phyloP scores from a whole-genome alignment of 2,797 vertebrate genomes.

The Lepidocolaptes lacrymiger region DNA sequence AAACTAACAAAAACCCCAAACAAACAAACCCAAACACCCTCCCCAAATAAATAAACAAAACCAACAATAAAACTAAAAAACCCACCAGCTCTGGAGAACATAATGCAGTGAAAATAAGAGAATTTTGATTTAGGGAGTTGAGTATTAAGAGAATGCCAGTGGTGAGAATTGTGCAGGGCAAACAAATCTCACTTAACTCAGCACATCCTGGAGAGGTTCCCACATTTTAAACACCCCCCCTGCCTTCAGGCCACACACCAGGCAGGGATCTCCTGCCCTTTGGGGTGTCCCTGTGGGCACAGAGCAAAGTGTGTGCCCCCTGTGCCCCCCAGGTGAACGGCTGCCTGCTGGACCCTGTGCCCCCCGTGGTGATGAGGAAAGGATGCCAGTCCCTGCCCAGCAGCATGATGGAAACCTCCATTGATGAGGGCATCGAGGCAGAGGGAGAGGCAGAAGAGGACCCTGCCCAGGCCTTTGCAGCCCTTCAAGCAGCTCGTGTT shows the following conservation, averaged over 20 bases:
- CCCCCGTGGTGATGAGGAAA: constrained; percentile 85
- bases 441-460: constrained; percentile 92
- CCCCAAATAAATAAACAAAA: not conserved
- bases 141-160: not conserved
- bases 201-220: not conserved
- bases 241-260: not conserved
- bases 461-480: constrained; percentile 85
- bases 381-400: constrained; percentile 93
- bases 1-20: too few species aligned
- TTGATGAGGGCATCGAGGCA: constrained; percentile 94
- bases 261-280: not conserved
- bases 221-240: not conserved
- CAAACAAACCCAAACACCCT: not conserved
- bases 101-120: not conserved
- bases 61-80: too few species aligned
- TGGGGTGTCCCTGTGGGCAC: not conserved
- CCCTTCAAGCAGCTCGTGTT: constrained; percentile 88
- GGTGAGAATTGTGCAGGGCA: not conserved
- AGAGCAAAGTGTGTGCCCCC: not conserved
- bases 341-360: constrained; percentile 93
- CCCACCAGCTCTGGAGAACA: not conserved
- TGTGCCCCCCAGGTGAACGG: constrained; percentile 86
- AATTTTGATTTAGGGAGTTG: not conserved
- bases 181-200: not conserved
- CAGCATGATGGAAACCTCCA: constrained; percentile 98